Evolutionary conservation across 2,113 vertebrate species (phyloP).

Genomic region (Oreotrochilus melanogaster): DNA sequence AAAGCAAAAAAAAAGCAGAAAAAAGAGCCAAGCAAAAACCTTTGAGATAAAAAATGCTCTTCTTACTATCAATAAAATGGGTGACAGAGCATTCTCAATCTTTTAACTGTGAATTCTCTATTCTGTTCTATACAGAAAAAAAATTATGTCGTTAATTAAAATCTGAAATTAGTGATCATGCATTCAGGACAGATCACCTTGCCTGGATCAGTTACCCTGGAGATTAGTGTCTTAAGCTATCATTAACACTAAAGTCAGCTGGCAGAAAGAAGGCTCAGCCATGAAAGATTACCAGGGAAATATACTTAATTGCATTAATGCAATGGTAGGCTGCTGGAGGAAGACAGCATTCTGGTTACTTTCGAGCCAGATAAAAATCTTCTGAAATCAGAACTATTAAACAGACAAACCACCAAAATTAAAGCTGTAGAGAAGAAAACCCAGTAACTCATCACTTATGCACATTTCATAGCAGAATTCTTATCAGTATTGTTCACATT

Average conservation of each 20-base stretch:
- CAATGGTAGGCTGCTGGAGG: not conserved
- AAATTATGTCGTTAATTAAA: not conserved
- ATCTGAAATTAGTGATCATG: not conserved
- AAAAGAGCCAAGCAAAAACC: not conserved
- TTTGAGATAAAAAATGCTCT: not conserved
- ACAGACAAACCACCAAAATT: not conserved
- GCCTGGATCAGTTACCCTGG: not conserved
- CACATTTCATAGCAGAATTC: not conserved
- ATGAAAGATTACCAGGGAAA: not conserved
- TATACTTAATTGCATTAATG: not conserved
- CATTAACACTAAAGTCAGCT: not conserved
- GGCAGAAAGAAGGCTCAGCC: not conserved
- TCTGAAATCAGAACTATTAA: not conserved
- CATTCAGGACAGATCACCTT: not conserved
- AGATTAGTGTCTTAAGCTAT: not conserved
- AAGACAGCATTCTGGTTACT: not conserved
- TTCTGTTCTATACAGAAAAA: not conserved
- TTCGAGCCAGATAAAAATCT: not conserved
- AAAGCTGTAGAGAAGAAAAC: not conserved
- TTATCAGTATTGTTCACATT: not conserved
- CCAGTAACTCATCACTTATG: rapidly evolving
- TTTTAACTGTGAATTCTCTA: not conserved
- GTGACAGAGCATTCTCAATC: not conserved
- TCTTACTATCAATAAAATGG: not conserved
- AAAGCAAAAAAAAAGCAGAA: not conserved